A percentile compares a stretch with the other conserved stretches of the same genome.
These are phyloP conservation scores for Rhyacophila brunnea DNA, from an alignment of 1,140 invertebrate genomes.

Conservation along the genomic window DNA sequence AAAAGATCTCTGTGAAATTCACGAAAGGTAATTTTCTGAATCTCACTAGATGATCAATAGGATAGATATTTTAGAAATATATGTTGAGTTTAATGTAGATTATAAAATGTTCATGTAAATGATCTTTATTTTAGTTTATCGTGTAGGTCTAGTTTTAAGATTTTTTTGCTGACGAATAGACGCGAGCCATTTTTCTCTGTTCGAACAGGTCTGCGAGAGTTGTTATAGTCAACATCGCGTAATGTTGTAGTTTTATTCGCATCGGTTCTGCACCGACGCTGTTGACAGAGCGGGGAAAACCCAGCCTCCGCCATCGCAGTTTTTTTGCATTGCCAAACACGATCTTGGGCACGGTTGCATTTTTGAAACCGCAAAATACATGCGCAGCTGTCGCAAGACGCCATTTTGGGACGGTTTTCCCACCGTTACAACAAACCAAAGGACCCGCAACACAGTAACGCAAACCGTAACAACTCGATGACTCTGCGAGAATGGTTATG, in stretches of 20 bases:
- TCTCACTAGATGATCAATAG: constrained; percentile 5
- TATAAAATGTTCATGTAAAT: constrained; percentile 19
- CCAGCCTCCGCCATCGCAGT: background rate
- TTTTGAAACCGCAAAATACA: too few species aligned
- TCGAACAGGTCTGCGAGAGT: constrained; percentile 18
- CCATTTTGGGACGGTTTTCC: constrained; percentile 11
- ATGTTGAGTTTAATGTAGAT: constrained; percentile 5
- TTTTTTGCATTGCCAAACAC: too few species aligned
- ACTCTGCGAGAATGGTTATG: constrained; percentile 13
- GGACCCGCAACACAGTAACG: background rate
- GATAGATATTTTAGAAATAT: constrained; percentile 11
- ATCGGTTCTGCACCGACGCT: constrained; percentile 7
- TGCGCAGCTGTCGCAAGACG: background rate
- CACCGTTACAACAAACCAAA: background rate
- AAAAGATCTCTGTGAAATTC: constrained; percentile 11
- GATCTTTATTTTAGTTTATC: constrained; percentile 11
- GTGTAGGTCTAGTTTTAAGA: background rate
- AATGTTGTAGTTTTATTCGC: constrained; percentile 12
- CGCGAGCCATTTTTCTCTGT: constrained; percentile 20
- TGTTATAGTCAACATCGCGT: constrained; percentile 6
- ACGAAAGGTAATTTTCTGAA: constrained; percentile 36
- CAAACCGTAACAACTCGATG: background rate
- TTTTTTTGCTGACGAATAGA: constrained; percentile 31
- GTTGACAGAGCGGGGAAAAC: constrained; percentile 14
- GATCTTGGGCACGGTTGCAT: too few species aligned